Conservation (phyloP, 2,888 invertebrate species). For the Lithophane leautieri region DNA sequence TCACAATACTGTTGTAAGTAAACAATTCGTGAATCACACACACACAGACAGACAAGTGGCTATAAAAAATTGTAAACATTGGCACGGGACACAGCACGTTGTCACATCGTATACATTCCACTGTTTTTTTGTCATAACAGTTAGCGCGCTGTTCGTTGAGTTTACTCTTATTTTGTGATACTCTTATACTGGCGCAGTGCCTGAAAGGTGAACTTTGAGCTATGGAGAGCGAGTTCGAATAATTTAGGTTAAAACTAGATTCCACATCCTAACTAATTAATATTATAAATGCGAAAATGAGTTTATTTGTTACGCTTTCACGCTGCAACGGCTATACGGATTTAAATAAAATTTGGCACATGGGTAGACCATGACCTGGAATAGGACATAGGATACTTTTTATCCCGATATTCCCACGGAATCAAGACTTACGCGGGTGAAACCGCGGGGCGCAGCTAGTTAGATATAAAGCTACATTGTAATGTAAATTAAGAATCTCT, state of each 20-base stretch:
- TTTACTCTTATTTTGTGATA: background rate
- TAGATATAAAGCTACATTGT: too few relatives aligned
- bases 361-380: too few relatives aligned
- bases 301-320: too few relatives aligned
- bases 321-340: too few relatives aligned
- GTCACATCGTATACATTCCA: slow-evolving; percentile 42
- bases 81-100: slow-evolving; percentile 47
- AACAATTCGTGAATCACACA: slow-evolving; percentile 55
- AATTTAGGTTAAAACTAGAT: background rate
- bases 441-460: too few relatives aligned
- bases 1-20: slow-evolving; percentile 25
- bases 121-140: slow-evolving; percentile 8
- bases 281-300: too few relatives aligned
- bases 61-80: slow-evolving; percentile 63
- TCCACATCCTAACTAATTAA: too few relatives aligned
- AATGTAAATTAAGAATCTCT: too few relatives aligned
- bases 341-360: too few relatives aligned
- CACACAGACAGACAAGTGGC: slow-evolving; percentile 1
- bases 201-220: slow-evolving; percentile 7
- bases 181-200: slow-evolving; percentile 24
- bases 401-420: too few relatives aligned
- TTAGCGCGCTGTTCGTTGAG: background rate
- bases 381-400: too few relatives aligned
- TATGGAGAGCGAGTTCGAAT: background rate
- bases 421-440: too few relatives aligned